Percentiles rank a stretch among this genome's conserved stretches.
These are phyloP conservation scores for Tuta absoluta DNA, from an alignment of 2,888 invertebrate genomes.

Conservation along the genomic window DNA sequence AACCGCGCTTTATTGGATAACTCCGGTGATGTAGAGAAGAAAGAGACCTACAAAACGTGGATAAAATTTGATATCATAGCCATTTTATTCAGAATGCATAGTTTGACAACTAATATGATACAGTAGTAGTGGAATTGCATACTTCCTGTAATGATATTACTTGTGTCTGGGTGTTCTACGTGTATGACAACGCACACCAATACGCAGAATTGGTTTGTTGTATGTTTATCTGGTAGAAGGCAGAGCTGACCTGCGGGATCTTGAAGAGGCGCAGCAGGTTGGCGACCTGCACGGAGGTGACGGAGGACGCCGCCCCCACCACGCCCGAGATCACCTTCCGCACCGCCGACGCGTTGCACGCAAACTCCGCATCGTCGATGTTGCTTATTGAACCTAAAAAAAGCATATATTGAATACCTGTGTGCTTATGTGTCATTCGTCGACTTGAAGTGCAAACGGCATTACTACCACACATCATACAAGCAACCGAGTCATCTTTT, in stretches of 20 bases:
- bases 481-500: too few species aligned
- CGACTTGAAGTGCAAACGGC: too few species aligned
- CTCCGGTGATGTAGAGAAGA: slow-evolving; percentile 96
- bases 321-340: slow-evolving; percentile 73
- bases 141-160: too few species aligned
- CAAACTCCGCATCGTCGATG: slow-evolving; percentile 92
- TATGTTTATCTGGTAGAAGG: not conserved
- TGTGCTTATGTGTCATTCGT: too few species aligned
- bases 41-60: slow-evolving; percentile 90
- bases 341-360: slow-evolving; percentile 87
- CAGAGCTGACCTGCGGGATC: slow-evolving; percentile 86
- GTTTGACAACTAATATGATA: too few species aligned
- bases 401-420: not conserved
- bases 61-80: not conserved
- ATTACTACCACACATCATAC: too few species aligned
- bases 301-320: slow-evolving; percentile 86
- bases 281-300: slow-evolving; percentile 97
- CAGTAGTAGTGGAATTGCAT: too few species aligned
- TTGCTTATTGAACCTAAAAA: slow-evolving; percentile 79
- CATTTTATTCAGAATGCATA: too few species aligned
- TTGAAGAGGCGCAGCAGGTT: slow-evolving; percentile 91
- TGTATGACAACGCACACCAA: too few species aligned
- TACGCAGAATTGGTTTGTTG: too few species aligned
- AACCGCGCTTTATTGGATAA: slow-evolving; percentile 96
- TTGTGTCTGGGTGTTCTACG: too few species aligned